Percentiles rank a stretch among this genome's conserved stretches.
Evolutionary conservation across 2,113 vertebrate species (phyloP).

Genomic region (Vombatus ursinus): DNA sequence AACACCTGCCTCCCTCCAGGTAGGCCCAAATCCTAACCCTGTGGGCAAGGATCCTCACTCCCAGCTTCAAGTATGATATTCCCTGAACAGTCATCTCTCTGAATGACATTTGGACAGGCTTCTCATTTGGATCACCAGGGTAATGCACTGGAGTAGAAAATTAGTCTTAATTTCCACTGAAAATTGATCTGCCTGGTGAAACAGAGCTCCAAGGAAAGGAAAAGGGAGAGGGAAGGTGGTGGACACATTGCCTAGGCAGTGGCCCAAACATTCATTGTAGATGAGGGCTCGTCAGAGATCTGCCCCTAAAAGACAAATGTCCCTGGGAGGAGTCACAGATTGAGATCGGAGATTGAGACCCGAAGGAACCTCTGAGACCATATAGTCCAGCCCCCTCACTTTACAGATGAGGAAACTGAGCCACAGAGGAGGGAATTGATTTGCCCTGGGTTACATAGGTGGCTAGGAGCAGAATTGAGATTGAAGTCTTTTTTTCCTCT

Average conservation of each 20-base stretch:
- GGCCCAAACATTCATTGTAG: not conserved
- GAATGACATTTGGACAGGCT: slow-evolving; percentile 7
- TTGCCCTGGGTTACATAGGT: not conserved
- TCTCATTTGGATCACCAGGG: not conserved
- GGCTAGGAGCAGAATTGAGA: not conserved
- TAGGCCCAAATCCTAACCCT: not conserved
- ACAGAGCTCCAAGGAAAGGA: not conserved
- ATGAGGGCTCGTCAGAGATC: not conserved
- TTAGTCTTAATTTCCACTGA: not conserved
- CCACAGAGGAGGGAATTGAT: not conserved
- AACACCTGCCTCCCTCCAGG: not conserved
- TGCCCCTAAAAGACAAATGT: too few relatives aligned
- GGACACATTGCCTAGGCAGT: not conserved
- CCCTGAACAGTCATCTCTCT: not conserved
- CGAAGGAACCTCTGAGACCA: not conserved
- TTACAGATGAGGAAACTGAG: not conserved
- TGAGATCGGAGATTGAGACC: not conserved
- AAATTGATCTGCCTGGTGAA: slow-evolving; percentile 8
- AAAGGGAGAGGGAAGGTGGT: not conserved
- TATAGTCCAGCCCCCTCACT: not conserved
- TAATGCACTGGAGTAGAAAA: slow-evolving; percentile 14
- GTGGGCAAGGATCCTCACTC: not conserved
- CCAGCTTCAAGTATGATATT: not conserved
- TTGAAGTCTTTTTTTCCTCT: not conserved
- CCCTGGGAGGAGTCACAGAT: not conserved